Evolutionary conservation across 2,797 vertebrate genomes (phyloP).

Genomic region (Enteromius argenteus): DNA sequence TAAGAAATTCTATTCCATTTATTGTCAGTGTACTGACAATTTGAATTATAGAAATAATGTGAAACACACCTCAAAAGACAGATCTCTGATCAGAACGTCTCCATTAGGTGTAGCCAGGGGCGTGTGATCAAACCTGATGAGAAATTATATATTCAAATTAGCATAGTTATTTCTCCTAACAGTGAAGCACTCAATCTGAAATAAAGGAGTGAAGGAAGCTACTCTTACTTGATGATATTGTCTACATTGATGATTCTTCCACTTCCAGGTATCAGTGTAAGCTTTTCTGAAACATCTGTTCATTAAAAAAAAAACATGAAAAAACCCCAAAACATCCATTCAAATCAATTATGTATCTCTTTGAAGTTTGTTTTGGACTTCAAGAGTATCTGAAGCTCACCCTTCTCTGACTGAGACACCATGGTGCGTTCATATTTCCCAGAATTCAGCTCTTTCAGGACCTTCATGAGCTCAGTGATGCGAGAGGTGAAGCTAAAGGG

Average conservation of each 20-base stretch:
- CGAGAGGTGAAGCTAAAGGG: slow-evolving; percentile 89
- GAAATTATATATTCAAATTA: background rate
- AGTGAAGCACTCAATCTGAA: background rate
- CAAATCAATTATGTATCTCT: background rate
- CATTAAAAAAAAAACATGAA: slow-evolving; percentile 67
- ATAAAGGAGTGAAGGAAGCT: background rate
- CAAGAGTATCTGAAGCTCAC: slow-evolving; percentile 66
- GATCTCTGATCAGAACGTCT: slow-evolving; percentile 91
- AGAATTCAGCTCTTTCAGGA: slow-evolving; percentile 92
- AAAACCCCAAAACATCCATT: background rate
- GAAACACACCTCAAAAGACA: slow-evolving; percentile 89
- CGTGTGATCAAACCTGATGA: slow-evolving; percentile 90
- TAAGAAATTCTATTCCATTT: background rate
- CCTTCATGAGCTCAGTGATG: slow-evolving; percentile 95
- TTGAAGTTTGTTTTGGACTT: background rate
- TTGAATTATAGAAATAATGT: slow-evolving; percentile 10
- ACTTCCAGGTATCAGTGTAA: slow-evolving; percentile 85
- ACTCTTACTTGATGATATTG: slow-evolving; percentile 91
- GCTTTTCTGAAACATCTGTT: slow-evolving; percentile 70
- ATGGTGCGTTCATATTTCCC: slow-evolving; percentile 97
- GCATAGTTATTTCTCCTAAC: background rate
- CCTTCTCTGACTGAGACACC: slow-evolving; percentile 88
- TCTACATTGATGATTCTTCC: slow-evolving; percentile 89
- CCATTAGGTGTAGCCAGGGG: slow-evolving; percentile 95
- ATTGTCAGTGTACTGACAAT: background rate